These are phyloP conservation scores for Dryobates pubescens DNA, from an alignment of 2,797 vertebrate species.

Conservation along the genomic window DNA sequence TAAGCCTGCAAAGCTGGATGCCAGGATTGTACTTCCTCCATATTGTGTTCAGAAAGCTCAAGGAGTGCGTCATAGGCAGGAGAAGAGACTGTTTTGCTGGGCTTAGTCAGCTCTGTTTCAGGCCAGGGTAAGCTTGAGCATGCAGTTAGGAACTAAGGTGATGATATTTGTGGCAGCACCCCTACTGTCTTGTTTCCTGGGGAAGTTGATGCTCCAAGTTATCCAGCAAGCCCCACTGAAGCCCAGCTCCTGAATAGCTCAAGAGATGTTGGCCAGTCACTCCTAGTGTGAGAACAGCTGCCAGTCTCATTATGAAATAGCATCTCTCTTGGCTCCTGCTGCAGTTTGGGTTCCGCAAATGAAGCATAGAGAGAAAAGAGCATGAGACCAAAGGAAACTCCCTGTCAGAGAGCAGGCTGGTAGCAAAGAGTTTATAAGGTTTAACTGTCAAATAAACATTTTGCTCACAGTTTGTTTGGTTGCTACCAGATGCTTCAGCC, in stretches of 20 bases:
- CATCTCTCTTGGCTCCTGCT: not conserved
- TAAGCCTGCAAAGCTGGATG: not conserved
- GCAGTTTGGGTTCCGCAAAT: not conserved
- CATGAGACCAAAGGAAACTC: not conserved
- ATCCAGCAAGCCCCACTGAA: not conserved
- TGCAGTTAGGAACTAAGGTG: not conserved
- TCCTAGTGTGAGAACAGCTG: not conserved
- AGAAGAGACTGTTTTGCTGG: not conserved
- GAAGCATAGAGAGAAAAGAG: not conserved
- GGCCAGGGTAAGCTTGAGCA: not conserved
- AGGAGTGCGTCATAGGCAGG: not conserved
- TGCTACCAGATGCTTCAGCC: not conserved
- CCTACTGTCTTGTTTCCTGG: not conserved
- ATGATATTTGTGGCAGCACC: not conserved
- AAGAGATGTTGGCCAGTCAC: not conserved
- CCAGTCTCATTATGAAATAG: not conserved
- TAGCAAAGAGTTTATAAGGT: not conserved
- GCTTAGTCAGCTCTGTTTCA: not conserved
- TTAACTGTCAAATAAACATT: not conserved
- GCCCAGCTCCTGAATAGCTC: not conserved
- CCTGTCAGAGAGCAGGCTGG: not conserved
- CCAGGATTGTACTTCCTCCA: not conserved
- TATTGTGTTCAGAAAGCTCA: not conserved
- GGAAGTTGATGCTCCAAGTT: not conserved
- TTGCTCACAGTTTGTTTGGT: not conserved